phyloP scores from a whole-genome alignment of 30 jellyfish, hydroid and myxozoan genomes.

The Hydra vulgaris region DNA sequence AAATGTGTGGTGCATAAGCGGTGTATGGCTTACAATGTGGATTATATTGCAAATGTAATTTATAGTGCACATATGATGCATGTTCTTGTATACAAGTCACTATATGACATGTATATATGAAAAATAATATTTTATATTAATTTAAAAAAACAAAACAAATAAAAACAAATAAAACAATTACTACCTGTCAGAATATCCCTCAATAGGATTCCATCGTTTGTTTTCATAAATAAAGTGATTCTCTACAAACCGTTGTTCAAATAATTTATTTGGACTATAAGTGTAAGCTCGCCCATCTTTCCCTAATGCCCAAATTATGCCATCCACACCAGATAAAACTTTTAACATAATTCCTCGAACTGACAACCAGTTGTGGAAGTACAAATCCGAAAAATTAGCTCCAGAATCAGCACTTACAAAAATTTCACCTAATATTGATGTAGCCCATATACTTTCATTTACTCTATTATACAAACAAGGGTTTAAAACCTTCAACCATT shows the following conservation, averaged over 20 bases:
- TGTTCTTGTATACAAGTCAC: no score
- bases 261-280: slow-evolving; percentile 19
- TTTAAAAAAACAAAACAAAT: no score
- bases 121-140: no score
- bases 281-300: slow-evolving; percentile 73
- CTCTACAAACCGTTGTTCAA: slow-evolving; percentile 39
- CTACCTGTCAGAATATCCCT: slow-evolving; percentile 83
- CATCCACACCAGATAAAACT: slow-evolving; percentile 66
- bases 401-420: slow-evolving; percentile 46
- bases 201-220: slow-evolving; percentile 88
- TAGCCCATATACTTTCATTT: slow-evolving; percentile 53
- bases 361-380: slow-evolving; percentile 35
- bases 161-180: neutral
- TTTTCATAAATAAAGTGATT: slow-evolving; percentile 51
- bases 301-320: slow-evolving; percentile 81
- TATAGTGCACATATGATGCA: no score
- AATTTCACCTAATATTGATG: slow-evolving; percentile 59
- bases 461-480: slow-evolving; percentile 3
- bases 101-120: no score
- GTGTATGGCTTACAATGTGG: no score
- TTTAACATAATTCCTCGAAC: slow-evolving; percentile 61
- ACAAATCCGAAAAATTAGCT: slow-evolving; percentile 14
- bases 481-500: slow-evolving; percentile 45
- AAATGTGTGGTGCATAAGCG: neutral
- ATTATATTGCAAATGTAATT: no score